Conservation (phyloP, 2,888 invertebrate genomes). For the Imbricaverruca yamaguchii region DNA sequence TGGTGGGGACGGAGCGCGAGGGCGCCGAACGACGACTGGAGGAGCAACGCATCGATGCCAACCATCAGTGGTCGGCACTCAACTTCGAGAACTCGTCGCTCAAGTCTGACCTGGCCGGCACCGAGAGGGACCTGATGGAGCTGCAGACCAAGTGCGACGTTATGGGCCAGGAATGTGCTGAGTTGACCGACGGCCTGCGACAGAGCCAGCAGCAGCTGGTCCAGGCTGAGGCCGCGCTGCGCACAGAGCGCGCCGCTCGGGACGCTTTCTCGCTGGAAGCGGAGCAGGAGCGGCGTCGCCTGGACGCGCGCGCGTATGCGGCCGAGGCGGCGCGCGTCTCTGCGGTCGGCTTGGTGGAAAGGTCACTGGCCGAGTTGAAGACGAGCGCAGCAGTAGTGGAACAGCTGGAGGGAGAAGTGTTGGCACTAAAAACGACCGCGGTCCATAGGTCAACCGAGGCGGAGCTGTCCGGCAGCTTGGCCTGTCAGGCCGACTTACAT, state of each 20-base stretch:
- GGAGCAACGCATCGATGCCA: background rate
- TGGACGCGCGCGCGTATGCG: background rate
- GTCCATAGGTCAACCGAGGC: background rate
- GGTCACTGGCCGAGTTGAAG: background rate
- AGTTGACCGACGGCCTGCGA: background rate
- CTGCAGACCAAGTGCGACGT: background rate
- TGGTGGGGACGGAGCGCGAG: background rate
- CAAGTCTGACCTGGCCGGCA: background rate
- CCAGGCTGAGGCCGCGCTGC: background rate
- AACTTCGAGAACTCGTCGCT: background rate
- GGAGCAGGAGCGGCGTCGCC: background rate
- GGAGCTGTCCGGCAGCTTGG: no score
- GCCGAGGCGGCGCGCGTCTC: background rate
- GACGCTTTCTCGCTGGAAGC: background rate
- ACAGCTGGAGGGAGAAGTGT: background rate
- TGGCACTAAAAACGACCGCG: background rate
- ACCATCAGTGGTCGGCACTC: slow-evolving; percentile 2
- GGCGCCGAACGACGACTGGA: background rate
- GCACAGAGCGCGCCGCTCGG: background rate
- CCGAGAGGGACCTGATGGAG: background rate
- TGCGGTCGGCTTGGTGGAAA: background rate
- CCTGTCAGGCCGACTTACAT: no score
- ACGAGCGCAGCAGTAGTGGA: background rate
- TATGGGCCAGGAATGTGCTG: background rate
- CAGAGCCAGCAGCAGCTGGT: background rate